phyloP scores from a whole-genome alignment of 2,888 invertebrate genomes.

The Callosobruchus maculatus region DNA sequence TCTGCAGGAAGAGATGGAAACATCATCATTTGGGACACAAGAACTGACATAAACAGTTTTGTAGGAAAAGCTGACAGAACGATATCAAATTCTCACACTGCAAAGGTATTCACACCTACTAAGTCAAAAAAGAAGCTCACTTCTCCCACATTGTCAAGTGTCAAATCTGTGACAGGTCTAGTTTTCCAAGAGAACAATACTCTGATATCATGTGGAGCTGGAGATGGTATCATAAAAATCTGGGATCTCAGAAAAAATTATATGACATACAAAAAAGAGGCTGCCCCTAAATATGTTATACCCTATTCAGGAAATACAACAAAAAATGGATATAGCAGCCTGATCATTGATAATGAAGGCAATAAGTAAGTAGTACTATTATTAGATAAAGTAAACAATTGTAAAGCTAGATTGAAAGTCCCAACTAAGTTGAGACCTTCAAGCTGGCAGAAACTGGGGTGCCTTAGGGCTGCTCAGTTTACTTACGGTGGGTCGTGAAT shows the following conservation, averaged over 20 bases:
- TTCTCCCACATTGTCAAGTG: slow-evolving; percentile 48
- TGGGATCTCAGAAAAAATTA: slow-evolving; percentile 79
- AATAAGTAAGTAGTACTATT: slow-evolving; percentile 43
- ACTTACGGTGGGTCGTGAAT: too few relatives aligned
- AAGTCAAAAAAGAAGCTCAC: slow-evolving; percentile 25
- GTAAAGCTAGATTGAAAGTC: too few relatives aligned
- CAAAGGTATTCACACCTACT: slow-evolving; percentile 48
- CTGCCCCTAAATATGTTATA: slow-evolving; percentile 67
- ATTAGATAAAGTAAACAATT: too few relatives aligned
- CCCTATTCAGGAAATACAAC: slow-evolving; percentile 71
- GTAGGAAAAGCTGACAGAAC: slow-evolving; percentile 65
- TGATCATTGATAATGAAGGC: slow-evolving; percentile 68
- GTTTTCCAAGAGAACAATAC: slow-evolving; percentile 77
- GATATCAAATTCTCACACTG: slow-evolving; percentile 63
- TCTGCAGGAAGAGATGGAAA: slow-evolving; percentile 65
- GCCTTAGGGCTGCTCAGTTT: too few relatives aligned
- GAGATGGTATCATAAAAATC: slow-evolving; percentile 80
- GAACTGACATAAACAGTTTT: slow-evolving; percentile 50
- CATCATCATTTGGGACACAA: slow-evolving; percentile 80
- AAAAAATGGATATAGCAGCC: slow-evolving; percentile 71
- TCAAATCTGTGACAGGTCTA: slow-evolving; percentile 77
- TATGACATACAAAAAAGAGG: slow-evolving; percentile 62
- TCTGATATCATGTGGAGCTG: slow-evolving; percentile 80
- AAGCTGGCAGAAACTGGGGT: too few relatives aligned
- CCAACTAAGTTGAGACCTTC: too few relatives aligned